Evolutionary conservation across 2,888 invertebrate genomes (phyloP).

Genomic region (Idaea dimidiata): DNA sequence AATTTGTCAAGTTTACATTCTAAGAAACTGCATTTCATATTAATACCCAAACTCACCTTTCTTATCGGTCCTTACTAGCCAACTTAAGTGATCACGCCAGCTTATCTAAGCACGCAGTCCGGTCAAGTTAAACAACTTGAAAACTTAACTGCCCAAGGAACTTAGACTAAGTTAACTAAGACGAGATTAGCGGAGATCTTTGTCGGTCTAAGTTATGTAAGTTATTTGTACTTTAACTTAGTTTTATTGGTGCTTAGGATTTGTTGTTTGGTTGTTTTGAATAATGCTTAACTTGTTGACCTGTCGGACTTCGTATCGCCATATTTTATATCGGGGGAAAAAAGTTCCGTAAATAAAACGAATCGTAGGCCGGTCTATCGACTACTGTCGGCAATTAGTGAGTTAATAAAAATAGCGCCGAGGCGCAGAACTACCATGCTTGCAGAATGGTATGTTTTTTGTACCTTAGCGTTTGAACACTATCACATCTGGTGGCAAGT

Average conservation of each 20-base stretch:
- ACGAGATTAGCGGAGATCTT: constrained; percentile 27
- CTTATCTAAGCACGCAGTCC: constrained; percentile 13
- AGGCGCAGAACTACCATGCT: too few species aligned
- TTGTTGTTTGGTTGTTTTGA: background rate
- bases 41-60: background rate
- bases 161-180: constrained; percentile 34
- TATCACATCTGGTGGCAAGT: too few species aligned
- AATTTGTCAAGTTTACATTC: too few species aligned
- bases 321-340: too few species aligned
- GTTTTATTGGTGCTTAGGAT: constrained; percentile 1
- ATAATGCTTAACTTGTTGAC: background rate
- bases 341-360: too few species aligned
- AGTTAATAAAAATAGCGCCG: too few species aligned
- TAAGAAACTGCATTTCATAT: too few species aligned
- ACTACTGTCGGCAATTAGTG: too few species aligned
- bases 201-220: constrained; percentile 14
- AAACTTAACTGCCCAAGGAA: constrained; percentile 27
- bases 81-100: constrained; percentile 7
- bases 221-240: constrained; percentile 1
- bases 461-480: too few species aligned
- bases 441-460: too few species aligned
- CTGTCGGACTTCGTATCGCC: too few species aligned
- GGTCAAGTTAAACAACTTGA: constrained; percentile 16
- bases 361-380: too few species aligned
- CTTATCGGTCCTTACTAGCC: constrained; percentile 18